Conservation (phyloP, 2,797 vertebrate genomes). For the Coregonus ussuriensis region DNA sequence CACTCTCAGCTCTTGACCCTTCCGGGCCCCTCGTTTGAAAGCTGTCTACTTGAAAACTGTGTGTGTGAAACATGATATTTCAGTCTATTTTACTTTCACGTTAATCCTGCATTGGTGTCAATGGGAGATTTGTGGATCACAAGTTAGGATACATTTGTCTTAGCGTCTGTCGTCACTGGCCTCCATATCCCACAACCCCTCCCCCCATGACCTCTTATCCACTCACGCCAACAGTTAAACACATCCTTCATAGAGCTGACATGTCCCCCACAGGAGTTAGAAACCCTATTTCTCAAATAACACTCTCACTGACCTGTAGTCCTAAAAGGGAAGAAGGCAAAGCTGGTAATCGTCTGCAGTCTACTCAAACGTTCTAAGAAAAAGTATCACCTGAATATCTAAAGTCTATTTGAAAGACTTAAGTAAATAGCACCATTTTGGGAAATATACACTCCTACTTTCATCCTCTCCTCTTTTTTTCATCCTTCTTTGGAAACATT, state of each 20-base stretch:
- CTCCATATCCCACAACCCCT: slow-evolving; percentile 9
- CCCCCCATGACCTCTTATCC: slow-evolving; percentile 8
- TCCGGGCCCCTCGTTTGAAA: slow-evolving; percentile 2
- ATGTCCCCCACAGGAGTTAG: not conserved
- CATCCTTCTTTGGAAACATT: slow-evolving; percentile 4
- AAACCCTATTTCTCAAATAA: not conserved
- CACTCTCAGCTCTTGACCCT: not conserved
- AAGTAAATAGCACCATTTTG: slow-evolving; percentile 60
- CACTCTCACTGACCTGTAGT: not conserved
- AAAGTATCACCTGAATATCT: not conserved
- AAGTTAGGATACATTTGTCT: not conserved
- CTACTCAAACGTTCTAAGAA: slow-evolving; percentile 6
- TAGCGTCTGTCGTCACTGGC: slow-evolving; percentile 5
- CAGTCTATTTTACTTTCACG: not conserved
- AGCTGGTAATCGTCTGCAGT: slow-evolving; percentile 6
- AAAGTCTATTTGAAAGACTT: slow-evolving; percentile 19
- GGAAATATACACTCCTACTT: slow-evolving; percentile 27
- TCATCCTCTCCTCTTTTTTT: not conserved
- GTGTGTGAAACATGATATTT: not conserved
- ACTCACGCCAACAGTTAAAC: slow-evolving; percentile 11
- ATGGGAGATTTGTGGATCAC: no score
- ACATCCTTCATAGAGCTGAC: slow-evolving; percentile 15
- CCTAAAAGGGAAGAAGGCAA: not conserved
- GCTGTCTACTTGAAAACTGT: slow-evolving; percentile 5
- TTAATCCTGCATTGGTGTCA: no score